Evolutionary conservation across 2,888 invertebrate species (phyloP).

Genomic region (Panzeria rudis): DNA sequence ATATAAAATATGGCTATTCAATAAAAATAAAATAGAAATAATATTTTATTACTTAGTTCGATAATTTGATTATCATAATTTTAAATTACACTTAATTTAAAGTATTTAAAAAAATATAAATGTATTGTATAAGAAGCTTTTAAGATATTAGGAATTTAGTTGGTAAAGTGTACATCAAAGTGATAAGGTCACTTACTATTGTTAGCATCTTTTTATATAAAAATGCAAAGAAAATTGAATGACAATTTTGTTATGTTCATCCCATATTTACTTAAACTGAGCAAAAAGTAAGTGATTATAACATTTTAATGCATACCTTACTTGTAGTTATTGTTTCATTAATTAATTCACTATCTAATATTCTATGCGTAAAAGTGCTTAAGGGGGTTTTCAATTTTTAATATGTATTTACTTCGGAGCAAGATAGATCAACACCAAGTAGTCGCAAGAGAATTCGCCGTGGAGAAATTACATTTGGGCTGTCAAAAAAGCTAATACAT

Average conservation of each 20-base stretch:
- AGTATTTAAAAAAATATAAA: not conserved
- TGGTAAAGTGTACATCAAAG: not conserved
- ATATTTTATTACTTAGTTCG: slow-evolving; percentile 5
- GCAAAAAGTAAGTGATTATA: not conserved
- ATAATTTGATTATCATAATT: slow-evolving; percentile 57
- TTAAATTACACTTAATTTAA: slow-evolving; percentile 1
- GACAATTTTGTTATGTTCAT: not conserved
- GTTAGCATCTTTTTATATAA: not conserved
- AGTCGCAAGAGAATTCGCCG: no score
- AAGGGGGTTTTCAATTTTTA: slow-evolving; percentile 5
- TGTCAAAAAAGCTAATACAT: no score
- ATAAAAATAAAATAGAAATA: slow-evolving; percentile 33
- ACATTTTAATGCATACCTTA: not conserved
- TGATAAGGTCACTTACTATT: slow-evolving; percentile 5
- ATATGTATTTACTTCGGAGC: slow-evolving; percentile 19
- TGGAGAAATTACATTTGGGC: no score
- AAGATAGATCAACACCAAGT: no score
- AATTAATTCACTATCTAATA: slow-evolving; percentile 26
- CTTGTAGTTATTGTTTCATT: slow-evolving; percentile 25
- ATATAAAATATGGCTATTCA: slow-evolving; percentile 14
- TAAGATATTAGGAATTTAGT: slow-evolving; percentile 29
- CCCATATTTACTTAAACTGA: not conserved
- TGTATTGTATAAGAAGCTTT: slow-evolving; percentile 37
- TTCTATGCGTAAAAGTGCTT: slow-evolving; percentile 28
- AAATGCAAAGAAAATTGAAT: not conserved